Percentiles rank a stretch among this genome's conserved stretches.
Evolutionary conservation across 2,888 invertebrate species (phyloP).

Genomic region (Monochamus alternatus): DNA sequence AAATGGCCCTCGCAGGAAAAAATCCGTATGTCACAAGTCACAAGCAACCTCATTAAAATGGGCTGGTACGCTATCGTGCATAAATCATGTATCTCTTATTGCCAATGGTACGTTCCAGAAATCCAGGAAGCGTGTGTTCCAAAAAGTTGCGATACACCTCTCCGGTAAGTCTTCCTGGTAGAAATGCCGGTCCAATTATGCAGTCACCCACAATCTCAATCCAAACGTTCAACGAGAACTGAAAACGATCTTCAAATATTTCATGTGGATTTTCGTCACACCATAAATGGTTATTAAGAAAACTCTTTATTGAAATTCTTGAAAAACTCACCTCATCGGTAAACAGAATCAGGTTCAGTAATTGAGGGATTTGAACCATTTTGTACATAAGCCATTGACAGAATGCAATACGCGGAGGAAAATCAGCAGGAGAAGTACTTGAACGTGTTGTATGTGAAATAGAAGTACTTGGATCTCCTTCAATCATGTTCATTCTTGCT

Average conservation of each 20-base stretch:
- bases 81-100: background rate
- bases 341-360: slow-evolving; percentile 9
- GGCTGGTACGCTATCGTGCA: no score
- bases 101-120: slow-evolving; percentile 48
- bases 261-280: slow-evolving; percentile 39
- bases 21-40: slow-evolving; percentile 15
- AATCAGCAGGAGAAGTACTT: slow-evolving; percentile 3
- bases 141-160: slow-evolving; percentile 34
- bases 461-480: no score
- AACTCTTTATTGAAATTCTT: slow-evolving; percentile 30
- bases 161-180: slow-evolving; percentile 35
- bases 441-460: no score
- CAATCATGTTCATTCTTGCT: no score
- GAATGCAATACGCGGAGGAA: slow-evolving; percentile 20
- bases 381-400: no score
- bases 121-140: slow-evolving; percentile 27
- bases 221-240: slow-evolving; percentile 44
- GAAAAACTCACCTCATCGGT: slow-evolving; percentile 24
- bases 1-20: slow-evolving; percentile 34
- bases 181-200: slow-evolving; percentile 42
- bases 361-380: slow-evolving; percentile 11
- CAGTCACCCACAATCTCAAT: slow-evolving; percentile 43
- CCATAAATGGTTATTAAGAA: slow-evolving; percentile 39
- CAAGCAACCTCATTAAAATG: background rate
- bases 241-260: slow-evolving; percentile 33